Evolutionary conservation across 2,797 vertebrate species (phyloP).

Genomic region (Pipistrellus pipistrellus): DNA sequence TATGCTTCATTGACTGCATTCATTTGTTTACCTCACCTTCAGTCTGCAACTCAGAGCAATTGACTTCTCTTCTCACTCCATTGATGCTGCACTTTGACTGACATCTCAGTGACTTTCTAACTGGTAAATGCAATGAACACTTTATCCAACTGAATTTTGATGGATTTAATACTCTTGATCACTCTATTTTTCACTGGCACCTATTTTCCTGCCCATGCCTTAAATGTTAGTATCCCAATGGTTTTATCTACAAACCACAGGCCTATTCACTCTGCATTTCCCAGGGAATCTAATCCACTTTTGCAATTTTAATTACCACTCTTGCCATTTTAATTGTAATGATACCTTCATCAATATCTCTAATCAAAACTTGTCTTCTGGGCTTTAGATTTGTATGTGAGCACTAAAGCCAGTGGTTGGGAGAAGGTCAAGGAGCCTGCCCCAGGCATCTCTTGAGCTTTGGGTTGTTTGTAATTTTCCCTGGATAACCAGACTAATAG

Average conservation of each 20-base stretch:
- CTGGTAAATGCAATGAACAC: not conserved
- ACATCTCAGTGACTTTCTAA: not conserved
- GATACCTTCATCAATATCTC: not conserved
- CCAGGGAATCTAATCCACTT: not conserved
- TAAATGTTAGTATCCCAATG: not conserved
- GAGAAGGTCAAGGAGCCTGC: not conserved
- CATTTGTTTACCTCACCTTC: not conserved
- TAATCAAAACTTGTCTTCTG: not conserved
- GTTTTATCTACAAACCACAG: not conserved
- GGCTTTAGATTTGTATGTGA: not conserved
- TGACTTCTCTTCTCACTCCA: not conserved
- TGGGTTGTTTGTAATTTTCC: not conserved
- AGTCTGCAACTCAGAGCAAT: not conserved
- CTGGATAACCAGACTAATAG: not conserved
- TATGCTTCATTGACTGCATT: not conserved
- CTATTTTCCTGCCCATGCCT: not conserved
- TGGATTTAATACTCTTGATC: not conserved
- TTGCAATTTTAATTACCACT: not conserved
- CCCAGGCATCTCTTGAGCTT: not conserved
- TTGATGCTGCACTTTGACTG: not conserved
- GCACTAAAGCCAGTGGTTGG: not conserved
- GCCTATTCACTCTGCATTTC: not conserved
- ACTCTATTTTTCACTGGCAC: not conserved
- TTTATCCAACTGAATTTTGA: constrained; percentile 28
- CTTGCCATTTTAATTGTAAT: not conserved